A percentile compares a stretch with the other conserved stretches of the same genome.
These are phyloP conservation scores for Corythornis leucogaster DNA, from an alignment of 2,797 vertebrate genomes.

Conservation along the genomic window DNA sequence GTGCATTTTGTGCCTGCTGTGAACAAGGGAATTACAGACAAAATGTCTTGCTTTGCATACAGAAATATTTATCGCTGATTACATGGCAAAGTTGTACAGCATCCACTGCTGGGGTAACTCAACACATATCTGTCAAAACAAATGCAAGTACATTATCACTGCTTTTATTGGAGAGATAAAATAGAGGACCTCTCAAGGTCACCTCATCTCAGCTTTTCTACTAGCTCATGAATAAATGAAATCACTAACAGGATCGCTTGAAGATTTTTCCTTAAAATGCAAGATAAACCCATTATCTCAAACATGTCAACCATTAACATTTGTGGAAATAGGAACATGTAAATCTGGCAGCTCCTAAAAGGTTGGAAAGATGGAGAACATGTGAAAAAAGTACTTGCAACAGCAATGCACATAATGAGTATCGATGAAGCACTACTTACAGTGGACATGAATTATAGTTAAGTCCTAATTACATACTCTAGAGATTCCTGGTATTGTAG, in stretches of 20 bases:
- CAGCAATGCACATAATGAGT: constrained; percentile 16
- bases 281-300: neutral
- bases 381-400: neutral
- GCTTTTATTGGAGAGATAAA: neutral
- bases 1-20: neutral
- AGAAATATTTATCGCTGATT: neutral
- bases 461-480: constrained; percentile 70
- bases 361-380: neutral
- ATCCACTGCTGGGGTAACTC: neutral
- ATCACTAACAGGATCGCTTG: neutral
- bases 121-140: neutral
- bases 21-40: neutral
- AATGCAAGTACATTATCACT: neutral
- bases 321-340: constrained; percentile 3
- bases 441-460: constrained; percentile 49
- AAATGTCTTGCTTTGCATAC: neutral
- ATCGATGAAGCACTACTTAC: constrained; percentile 40
- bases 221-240: neutral
- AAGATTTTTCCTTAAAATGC: neutral
- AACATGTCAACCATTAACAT: neutral
- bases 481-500: constrained; percentile 66
- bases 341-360: neutral
- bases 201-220: neutral
- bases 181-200: neutral
- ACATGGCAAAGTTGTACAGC: no score